Evolutionary conservation across 2,888 invertebrate species (phyloP), one percentile per base, ranked within the genome.

Genomic region (Sepioteuthis lessoniana): DNA sequence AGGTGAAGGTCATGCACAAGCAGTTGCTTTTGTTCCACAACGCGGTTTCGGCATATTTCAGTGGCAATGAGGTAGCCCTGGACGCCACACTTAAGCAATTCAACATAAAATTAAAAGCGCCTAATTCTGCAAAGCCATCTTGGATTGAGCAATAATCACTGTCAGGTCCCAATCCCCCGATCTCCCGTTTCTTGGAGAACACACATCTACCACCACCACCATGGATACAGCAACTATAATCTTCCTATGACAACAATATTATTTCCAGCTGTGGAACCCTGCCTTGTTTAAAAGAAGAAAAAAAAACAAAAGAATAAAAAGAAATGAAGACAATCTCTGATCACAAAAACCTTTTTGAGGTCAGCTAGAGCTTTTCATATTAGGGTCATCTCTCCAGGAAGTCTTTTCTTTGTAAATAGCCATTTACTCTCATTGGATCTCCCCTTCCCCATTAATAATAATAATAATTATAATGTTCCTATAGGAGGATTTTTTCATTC

Each of bases 1-100:
- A 99, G 99, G 98, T 99, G 96, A 99, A 99, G 97, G 99, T 99
- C 96, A 99, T 99, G 99, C 99, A 99, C 97, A 99, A 99, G 97
- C 99, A 99, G 97, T 98, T 99, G 95, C 98, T 99, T 94, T 97
- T 99, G 96, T 98, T 99, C 97, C 99, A 99, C 97, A 99, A 99
- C 97, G 99, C 99, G 2, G 98, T 99, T 94, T 98, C 99, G 60
- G 99, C 99, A 19, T 99, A 99, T 97, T 99, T 99, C 97, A 99
- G 99, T 96, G 99, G 99, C 94, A 99, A 99, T 98, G 98, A 99
- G 97, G 98, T 98, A 95, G 98, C 99, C 95, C 97, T 99, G 94
- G 99, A 99, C 97, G 98, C 98, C 47, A 99, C 99, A 38, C 98
- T 99, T 95, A 98, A 99, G 96, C 99, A 99, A 98, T 99, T 99